phyloP scores from a whole-genome alignment of 2,888 invertebrate species.

The Tipula vernalis region DNA sequence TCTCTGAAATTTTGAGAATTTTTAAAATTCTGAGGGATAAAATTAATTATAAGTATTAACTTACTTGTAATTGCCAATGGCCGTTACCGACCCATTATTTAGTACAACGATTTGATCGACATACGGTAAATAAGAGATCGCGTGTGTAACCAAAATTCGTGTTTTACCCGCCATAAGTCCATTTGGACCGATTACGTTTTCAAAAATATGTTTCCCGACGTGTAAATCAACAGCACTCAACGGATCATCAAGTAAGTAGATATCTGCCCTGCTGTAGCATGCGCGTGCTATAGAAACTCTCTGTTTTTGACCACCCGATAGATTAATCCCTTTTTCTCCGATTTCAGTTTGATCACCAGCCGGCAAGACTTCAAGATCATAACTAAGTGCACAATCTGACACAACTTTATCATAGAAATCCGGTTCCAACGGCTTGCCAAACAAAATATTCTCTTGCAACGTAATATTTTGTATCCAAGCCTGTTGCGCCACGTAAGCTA shows the following conservation, averaged over 20 bases:
- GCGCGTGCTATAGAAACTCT: slow-evolving; percentile 42
- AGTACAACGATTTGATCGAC: slow-evolving; percentile 43
- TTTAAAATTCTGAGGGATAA: not conserved
- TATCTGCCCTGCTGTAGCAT: slow-evolving; percentile 35
- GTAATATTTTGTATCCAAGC: slow-evolving; percentile 43
- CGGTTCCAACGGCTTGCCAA: slow-evolving; percentile 31
- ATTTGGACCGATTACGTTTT: slow-evolving; percentile 40
- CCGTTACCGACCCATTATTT: slow-evolving; percentile 36
- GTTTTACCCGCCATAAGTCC: slow-evolving; percentile 36
- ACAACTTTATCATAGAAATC: slow-evolving; percentile 26
- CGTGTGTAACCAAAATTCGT: slow-evolving; percentile 45
- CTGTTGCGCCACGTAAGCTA: slow-evolving; percentile 42
- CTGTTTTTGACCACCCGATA: slow-evolving; percentile 66
- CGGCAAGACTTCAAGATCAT: slow-evolving; percentile 39
- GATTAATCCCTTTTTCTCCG: slow-evolving; percentile 45
- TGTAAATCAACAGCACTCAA: slow-evolving; percentile 51
- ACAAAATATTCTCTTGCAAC: slow-evolving; percentile 38
- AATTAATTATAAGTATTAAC: not conserved
- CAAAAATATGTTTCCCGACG: slow-evolving; percentile 51
- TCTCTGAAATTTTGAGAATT: not conserved
- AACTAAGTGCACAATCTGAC: slow-evolving; percentile 34
- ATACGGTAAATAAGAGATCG: slow-evolving; percentile 41
- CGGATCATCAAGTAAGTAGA: slow-evolving; percentile 44
- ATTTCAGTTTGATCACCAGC: slow-evolving; percentile 42
- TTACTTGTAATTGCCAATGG: slow-evolving; percentile 24